Base-by-base conservation (phyloP, 2,888 invertebrate genomes). In the Trichogramma evanescens region DNA sequence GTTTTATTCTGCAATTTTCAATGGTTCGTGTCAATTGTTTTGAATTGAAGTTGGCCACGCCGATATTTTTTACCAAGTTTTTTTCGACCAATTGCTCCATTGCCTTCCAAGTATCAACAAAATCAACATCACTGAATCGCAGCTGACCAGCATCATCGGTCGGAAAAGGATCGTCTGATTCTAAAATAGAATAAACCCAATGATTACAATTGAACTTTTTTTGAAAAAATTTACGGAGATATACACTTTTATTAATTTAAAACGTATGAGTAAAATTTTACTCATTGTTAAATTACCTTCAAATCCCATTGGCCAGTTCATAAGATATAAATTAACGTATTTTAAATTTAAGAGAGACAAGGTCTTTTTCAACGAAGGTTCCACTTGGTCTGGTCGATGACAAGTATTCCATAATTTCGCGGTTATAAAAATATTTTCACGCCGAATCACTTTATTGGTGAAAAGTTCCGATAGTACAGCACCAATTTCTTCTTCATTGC, bases 271-370 rank as follows among this genome's bases (percentile, higher is more conserved):
- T 26, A 2, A 26, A 26, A 26, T 26, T 26, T 2, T 26, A 26
- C 26, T 26, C 2, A 26, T 26, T 26, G 26, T 1, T 26, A 26
- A 26, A 26, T 42, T 26, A 51, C 41, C n/a, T 6, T 5, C n/a
- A 26, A 26, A 26, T 26, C 26, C 26, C 26, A 90, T 84, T 1
- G 95, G 95, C 94, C 94, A 95, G 76, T 95, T 95, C 49, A 95
- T 90, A 6, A 95, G 82, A 73, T 93, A 95, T 49, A 95, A 81
- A 77, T 95, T 94, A 54, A 95, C 70, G 72, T 95, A 95, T 0
- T 86, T 80, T 0, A 93, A 71, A 7, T 86, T 84, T 9, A 95
- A 82, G 76, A 90, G 84, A 38, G 82, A 79, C 13, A 95, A 75
- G 1, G 90, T 86, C 57, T 81, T 80, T 70, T 83, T 82, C 39